Base-by-base conservation (phyloP, 2,888 invertebrate species). In the Chloroclysta siterata region DNA sequence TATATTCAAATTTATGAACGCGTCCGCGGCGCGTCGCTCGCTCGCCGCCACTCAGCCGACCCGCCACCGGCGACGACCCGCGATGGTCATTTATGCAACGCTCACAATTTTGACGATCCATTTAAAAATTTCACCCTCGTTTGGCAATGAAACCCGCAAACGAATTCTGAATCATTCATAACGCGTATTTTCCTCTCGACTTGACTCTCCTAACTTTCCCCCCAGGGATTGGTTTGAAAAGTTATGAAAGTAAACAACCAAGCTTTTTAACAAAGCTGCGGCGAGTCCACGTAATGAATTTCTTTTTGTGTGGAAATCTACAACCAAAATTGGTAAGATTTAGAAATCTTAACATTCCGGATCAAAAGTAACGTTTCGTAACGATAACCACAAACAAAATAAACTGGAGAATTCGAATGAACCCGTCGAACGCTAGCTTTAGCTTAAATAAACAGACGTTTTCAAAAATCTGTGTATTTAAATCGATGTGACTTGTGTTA, bases 1-100 rank as follows among this genome's bases (percentile, higher is more conserved):
- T 93, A 94, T 94, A 93, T 93, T 93, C 90, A 88, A 93, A 93
- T 93, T 90, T 91, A 91, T 91, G 90, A 92, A 90, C 88, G 88
- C 87, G 90, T 86, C 84, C 85, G 79, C 83, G 77, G 79, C 80
- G 78, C 72, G 66, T 69, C 77, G 71, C 77, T 69, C 66, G 64
- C 70, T 51, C 63, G 62, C 68, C 73, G 54, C 65, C 68, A 60
- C 73, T 53, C 71, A 51, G 68, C 76, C 71, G 69, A 77, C 76
- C 74, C 77, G 77, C 63, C 62, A 58, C 65, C 60, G 76, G 48
- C 60, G 66, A 60, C 69, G 72, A 72, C 81, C 80, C 81, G 80
- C 83, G 46, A 46, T 82, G 81, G 83, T 80, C 84, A 85, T 84
- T 84, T 82, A 81, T 79, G 76, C 82, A 70, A 70, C 76, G 79